These are phyloP conservation scores for Ooceraea biroi DNA, from an alignment of 1,140 invertebrate genomes.

Conservation along the genomic window DNA sequence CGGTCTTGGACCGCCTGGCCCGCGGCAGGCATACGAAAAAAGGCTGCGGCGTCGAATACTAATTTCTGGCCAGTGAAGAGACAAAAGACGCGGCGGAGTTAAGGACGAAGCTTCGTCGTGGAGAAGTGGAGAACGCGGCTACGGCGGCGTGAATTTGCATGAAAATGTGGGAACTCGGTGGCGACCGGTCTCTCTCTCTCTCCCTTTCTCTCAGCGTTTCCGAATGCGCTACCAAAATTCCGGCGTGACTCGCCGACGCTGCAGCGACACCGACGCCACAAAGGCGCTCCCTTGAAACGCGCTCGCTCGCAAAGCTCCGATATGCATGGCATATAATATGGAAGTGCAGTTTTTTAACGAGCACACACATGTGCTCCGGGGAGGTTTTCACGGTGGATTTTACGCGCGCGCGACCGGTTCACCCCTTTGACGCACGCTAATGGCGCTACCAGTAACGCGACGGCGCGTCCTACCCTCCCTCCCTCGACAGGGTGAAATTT, in stretches of 20 bases:
- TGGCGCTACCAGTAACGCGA: constrained; percentile 63
- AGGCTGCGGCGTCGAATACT: constrained; percentile 67
- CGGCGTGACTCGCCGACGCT: constrained; percentile 53
- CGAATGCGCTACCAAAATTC: constrained; percentile 34
- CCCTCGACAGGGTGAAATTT: constrained; percentile 18
- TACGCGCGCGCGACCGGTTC: constrained; percentile 39
- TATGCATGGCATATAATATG: constrained; percentile 64
- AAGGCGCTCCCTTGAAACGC: constrained; percentile 44
- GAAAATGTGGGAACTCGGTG: constrained; percentile 75
- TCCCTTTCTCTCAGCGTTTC: constrained; percentile 31
- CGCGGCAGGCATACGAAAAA: constrained; percentile 76
- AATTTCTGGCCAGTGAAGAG: constrained; percentile 49
- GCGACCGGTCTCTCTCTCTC: constrained; percentile 63
- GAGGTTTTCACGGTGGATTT: constrained; percentile 40
- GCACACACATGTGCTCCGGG: constrained; percentile 31
- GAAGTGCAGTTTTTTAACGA: constrained; percentile 71
- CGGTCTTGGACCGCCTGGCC: constrained; percentile 45
- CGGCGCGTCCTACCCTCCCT: constrained; percentile 6
- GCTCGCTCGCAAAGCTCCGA: constrained; percentile 38
- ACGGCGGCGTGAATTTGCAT: constrained; percentile 70
- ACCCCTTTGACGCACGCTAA: constrained; percentile 61
- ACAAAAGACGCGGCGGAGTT: constrained; percentile 42
- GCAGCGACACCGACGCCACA: constrained; percentile 64
- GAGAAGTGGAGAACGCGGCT: not conserved
- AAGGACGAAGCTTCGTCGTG: not conserved